Evolutionary conservation across 1,140 invertebrate species (phyloP), one percentile per base, ranked within the genome.

Genomic region (Acromyrmex echinatior): DNA sequence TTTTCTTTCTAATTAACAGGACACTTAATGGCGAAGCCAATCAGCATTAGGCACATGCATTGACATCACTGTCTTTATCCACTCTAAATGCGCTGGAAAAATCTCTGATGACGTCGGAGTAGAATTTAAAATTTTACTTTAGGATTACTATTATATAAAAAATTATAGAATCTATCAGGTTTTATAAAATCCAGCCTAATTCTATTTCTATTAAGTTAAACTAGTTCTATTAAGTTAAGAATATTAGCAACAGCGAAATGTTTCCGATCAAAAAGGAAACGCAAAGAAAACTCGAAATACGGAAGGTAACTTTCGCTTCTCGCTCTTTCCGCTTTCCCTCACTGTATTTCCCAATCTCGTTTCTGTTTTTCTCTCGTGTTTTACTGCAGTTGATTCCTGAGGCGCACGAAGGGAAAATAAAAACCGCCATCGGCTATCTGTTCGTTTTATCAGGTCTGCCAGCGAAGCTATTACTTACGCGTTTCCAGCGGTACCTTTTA

Each of bases 401-500:
- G 65, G 60, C 80, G 68, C 79, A 66, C 35, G 25, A 62, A 82
- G 56, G 86, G 79, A 84, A 80, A 90, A 90, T 90, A 92, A 87
- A 91, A 91, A 80, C 82, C 56, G 87, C 77, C 86, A 91, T 91
- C 90, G 78, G 65, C 80, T 91, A 88, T 90, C 86, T 90, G 88
- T 91, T 92, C 86, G 60, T 90, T 92, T 86, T 86, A 92, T 87
- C 88, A 86, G 79, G 86, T 88, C 80, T 91, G 82, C 86, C 66
- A 60, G 73, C 86, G 65, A 66, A 74, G 79, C 78, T 91, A 91
- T 91, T 91, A 91, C 89, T 91, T 88, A 88, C 82, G 78, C 71
- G 89, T 88, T 91, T 78, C 70, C 86, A 45, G 5, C 68, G 76
- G 68, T 60, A 76, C 65, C 85, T 74, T 65, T 63, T 71, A 73